Evolutionary conservation across 2,888 invertebrate species (phyloP), one percentile per base, ranked within the genome.

Genomic region (Aradus depressus): DNA sequence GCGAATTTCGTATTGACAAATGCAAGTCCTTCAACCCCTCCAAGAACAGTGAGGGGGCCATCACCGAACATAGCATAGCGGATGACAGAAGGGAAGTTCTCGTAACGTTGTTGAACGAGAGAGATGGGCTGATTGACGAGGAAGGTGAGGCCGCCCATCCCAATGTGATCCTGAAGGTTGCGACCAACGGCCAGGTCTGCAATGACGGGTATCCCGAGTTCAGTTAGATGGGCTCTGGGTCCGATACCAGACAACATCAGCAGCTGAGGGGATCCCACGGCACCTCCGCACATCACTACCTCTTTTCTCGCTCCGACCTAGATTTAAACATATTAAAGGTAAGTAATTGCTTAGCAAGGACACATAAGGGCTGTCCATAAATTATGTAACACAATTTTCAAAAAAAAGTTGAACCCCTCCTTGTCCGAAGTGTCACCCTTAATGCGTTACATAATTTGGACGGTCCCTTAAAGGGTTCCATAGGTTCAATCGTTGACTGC

Each of bases 231-330:
- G 18, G 77, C 76, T 45, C 75, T 72, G 0, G 85, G 85, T 0
- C 88, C 88, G 10, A 95, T 76, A 1, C 63, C 97, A 6, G 91
- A 91, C 1, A 97, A 67, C 90, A 96, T 90, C 32, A 97, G 68
- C 2, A 97, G 64, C 65, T 98, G 96, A 0, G 97, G 90, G 0
- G 93, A 86, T 65, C 93, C 95, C 0, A 98, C 76, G 0, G 95
- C 78, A 0, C 97, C 97, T 0, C 84, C 91, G 1, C 89, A 87
- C 2, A 97, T 64, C 42, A 96, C 84, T 0, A 97, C 84, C 67
- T 92, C 92, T 65, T 84, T 89, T 26, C 75, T 75, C 0, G 90
- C 88, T 52, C 81, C 70, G 2, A 51, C 44, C 43, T 43, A 16
- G 4, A 43, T 25, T 25, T 22, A 41, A 4, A 16, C 8, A 8